Base-by-base conservation (phyloP, 2,888 invertebrate species). In the Ptychoptera albimana region DNA sequence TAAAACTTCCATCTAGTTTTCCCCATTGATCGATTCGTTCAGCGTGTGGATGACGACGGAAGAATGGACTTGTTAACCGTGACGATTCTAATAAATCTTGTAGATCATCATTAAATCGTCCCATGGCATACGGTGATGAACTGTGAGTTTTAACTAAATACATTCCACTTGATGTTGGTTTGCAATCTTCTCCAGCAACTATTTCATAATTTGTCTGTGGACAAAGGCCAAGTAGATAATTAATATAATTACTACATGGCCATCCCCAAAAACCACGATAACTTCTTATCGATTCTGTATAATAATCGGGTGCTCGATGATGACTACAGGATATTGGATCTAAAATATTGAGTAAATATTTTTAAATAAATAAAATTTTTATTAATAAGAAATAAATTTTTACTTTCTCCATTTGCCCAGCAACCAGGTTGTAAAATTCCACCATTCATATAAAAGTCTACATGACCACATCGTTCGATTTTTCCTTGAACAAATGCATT, bases 401-500 rank as follows among this genome's bases (percentile, higher is more conserved):
- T 53, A 66, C 68, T 63, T 46, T 60, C 58, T 58, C 60, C 58
- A 54, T 60, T 57, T 46, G 64, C 63, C 66, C 69, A 64, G 55
- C 82, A 82, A 1, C 79, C 80, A 0, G 79, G 79, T 51, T 82
- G 81, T 35, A 70, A 64, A 16, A 75, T 67, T 0, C 82, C 82
- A 0, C 82, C 82, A 53, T 82, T 82, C 57, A 79, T 68, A 53
- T 79, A 82, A 55, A 81, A 82, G 54, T 82, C 82, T 0, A 75
- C 72, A 55, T 81, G 78, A 0, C 82, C 82, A 50, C 74, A 72
- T 31, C 72, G 64, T 51, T 78, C 74, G 13, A 76, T 58, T 51
- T 76, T 74, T 0, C 82, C 82, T 52, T 80, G 77, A 1, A 78
- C 60, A 50, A 80, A 70, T 0, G 79, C 78, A 54, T 81, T 81